Conservation (phyloP, 2,888 invertebrate species). For the Chalcosyrphus nemorum region DNA sequence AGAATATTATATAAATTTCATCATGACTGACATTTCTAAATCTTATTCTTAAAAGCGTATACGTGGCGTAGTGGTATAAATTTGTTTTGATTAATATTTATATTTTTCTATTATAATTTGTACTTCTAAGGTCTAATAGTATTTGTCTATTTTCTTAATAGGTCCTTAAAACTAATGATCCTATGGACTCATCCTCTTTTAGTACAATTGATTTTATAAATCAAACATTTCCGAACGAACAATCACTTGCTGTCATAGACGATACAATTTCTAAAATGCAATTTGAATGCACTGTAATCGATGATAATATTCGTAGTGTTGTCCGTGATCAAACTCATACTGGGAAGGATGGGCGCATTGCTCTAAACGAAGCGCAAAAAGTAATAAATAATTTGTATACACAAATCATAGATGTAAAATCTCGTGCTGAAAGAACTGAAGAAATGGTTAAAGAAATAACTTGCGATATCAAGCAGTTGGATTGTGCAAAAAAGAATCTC, state of each 20-base stretch:
- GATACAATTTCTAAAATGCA: slow-evolving; percentile 93
- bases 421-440: slow-evolving; percentile 95
- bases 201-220: slow-evolving; percentile 98
- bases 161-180: slow-evolving; percentile 95
- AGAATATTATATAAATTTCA: too few relatives aligned
- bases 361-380: slow-evolving; percentile 92
- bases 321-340: slow-evolving; percentile 95
- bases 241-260: slow-evolving; percentile 95
- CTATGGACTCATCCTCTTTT: slow-evolving; percentile 95
- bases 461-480: slow-evolving; percentile 97
- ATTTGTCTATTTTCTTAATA: too few relatives aligned
- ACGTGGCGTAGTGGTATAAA: too few relatives aligned
- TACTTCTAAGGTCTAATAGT: too few relatives aligned
- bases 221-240: slow-evolving; percentile 98
- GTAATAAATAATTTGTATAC: slow-evolving; percentile 93
- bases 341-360: slow-evolving; percentile 91
- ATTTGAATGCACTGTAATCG: slow-evolving; percentile 90
- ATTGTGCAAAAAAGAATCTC: slow-evolving; percentile 98
- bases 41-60: too few relatives aligned
- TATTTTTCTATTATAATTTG: too few relatives aligned
- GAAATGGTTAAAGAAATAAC: slow-evolving; percentile 97
- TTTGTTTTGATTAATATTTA: too few relatives aligned
- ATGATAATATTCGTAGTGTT: slow-evolving; percentile 94
- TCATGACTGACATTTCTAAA: too few relatives aligned
- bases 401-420: slow-evolving; percentile 96